Evolutionary conservation across 2,113 vertebrate genomes (phyloP), one percentile per base, ranked within the genome.

Genomic region (Collichthys lucidus): DNA sequence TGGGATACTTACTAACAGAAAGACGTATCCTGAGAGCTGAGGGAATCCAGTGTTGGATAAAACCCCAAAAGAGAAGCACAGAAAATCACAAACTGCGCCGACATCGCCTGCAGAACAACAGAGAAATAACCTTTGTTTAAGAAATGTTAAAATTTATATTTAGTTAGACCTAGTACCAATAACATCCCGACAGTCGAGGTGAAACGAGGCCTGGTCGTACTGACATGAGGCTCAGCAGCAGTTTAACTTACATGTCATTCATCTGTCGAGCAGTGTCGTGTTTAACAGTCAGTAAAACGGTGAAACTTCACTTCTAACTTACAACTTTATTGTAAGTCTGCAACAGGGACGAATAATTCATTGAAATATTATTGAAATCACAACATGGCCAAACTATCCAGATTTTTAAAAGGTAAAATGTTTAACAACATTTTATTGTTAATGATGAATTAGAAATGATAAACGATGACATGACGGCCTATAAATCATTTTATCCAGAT

Each of bases 1-100:
- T 14, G 1, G 24, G 12, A 8, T 64, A 86, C 91, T 92, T 86
- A 93, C 91, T 66, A 52, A 67, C 86, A 93, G 82, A 91, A 86
- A 70, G 83, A 86, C 42, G 83, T n/a, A 69, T 92, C 89, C 64
- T n/a, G 15, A 26, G 22, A 6, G 59, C 57, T 78, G 65, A 77
- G 57, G 29, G 57, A 77, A 9, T 82, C 73, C 2, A 24, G 0
- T 71, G 49, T n/a, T 60, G 82, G 55, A 46, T n/a, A 63, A 74
- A 81, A 65, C 47, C 63, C 80, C 67, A 72, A 82, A 62, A 79
- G 16, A 49, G 31, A 82, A 52, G 55, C 19, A 55, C 15, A 79
- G 9, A 86, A 22, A 31, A 89, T 22, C 52, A 90, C 46, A 63
- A 86, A 62, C 0, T n/a, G 31, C 17, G 31, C 66, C 2, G 22